A percentile compares a stretch with the other conserved stretches of the same genome.
Evolutionary conservation across 1,140 invertebrate species (phyloP).

Genomic region (Euborellia annulipes): DNA sequence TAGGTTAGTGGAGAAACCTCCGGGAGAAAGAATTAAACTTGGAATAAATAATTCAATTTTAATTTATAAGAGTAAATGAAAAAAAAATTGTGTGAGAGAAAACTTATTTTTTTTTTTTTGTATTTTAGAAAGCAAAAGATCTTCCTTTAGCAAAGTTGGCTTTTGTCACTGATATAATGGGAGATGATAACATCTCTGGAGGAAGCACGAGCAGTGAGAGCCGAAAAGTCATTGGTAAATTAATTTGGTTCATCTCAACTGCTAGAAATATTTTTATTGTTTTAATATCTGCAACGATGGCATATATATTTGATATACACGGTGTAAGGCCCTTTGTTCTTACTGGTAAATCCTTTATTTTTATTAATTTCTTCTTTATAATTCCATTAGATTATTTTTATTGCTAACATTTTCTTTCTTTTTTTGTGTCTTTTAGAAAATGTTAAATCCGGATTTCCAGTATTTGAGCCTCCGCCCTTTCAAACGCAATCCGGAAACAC

Average conservation of each 20-base stretch:
- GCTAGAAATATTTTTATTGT: constrained; percentile 64
- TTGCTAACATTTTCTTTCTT: background rate
- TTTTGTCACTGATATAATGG: too few relatives aligned
- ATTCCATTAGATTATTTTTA: background rate
- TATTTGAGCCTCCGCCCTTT: constrained; percentile 44
- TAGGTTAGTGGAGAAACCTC: too few relatives aligned
- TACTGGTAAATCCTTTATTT: constrained; percentile 32
- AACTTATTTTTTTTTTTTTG: constrained; percentile 8
- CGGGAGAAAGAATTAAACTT: too few relatives aligned
- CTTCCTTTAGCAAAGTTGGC: constrained; percentile 28
- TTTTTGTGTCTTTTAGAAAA: constrained; percentile 29
- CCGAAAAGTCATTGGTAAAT: constrained; percentile 27
- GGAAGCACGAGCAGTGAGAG: too few relatives aligned
- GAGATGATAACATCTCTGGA: too few relatives aligned
- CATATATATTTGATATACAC: constrained; percentile 41
- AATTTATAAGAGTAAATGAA: too few relatives aligned
- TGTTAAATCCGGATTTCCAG: constrained; percentile 51
- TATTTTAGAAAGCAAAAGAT: constrained; percentile 57
- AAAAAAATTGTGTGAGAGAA: too few relatives aligned
- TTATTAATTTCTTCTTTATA: background rate
- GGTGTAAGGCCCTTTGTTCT: constrained; percentile 47
- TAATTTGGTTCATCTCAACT: constrained; percentile 57
- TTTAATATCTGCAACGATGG: constrained; percentile 44
- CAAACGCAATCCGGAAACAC: constrained; percentile 40
- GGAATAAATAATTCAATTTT: too few relatives aligned